These are phyloP conservation scores for Dendrocincla tyrannina DNA, from an alignment of 2,797 vertebrate genomes.

Conservation along the genomic window DNA sequence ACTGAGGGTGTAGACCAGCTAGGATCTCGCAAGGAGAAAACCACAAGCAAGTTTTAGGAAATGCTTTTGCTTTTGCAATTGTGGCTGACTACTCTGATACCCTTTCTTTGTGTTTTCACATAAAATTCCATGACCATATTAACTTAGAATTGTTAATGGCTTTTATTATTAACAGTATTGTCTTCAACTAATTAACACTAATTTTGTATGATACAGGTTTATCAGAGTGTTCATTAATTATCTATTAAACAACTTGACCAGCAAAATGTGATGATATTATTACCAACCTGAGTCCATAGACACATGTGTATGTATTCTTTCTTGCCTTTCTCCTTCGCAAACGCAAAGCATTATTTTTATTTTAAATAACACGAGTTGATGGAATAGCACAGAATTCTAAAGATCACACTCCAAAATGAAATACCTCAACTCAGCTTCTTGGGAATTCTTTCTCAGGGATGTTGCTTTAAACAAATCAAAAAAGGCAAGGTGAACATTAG, in stretches of 20 bases:
- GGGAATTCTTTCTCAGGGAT: background rate
- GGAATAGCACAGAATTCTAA: background rate
- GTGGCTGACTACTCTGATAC: background rate
- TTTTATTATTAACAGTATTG: background rate
- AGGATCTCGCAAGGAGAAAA: background rate
- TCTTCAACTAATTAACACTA: background rate
- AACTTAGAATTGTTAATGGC: background rate
- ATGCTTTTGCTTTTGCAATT: background rate
- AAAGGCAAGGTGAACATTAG: background rate
- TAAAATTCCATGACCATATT: background rate
- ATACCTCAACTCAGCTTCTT: background rate
- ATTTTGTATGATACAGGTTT: background rate
- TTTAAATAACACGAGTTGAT: background rate
- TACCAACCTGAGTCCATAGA: background rate
- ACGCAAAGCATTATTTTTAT: background rate
- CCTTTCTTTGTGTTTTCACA: background rate
- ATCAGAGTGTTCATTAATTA: background rate
- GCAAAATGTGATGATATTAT: background rate
- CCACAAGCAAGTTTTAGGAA: background rate
- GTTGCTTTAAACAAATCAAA: background rate
- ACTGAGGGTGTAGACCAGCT: background rate
- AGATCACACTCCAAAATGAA: background rate
- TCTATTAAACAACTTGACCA: slow-evolving; percentile 31
- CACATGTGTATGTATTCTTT: background rate
- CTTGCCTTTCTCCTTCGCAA: background rate